Evolutionary conservation across 1,140 invertebrate species (phyloP), one percentile per base, ranked within the genome.

Genomic region (Physella acuta): DNA sequence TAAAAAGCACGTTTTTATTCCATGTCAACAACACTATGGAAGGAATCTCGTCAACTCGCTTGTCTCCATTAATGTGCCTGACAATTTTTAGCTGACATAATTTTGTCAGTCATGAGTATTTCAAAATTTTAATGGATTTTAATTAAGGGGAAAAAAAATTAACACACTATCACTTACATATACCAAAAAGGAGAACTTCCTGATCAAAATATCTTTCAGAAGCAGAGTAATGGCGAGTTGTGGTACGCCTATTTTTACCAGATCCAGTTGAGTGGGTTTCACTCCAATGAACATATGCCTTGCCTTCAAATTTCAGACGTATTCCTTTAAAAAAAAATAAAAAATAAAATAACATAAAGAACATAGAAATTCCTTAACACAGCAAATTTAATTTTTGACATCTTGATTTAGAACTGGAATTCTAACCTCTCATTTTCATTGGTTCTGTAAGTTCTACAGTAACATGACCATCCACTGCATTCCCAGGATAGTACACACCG

Each of bases 361-460:
- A n/a, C n/a, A n/a, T n/a, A n/a, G n/a, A n/a, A n/a, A n/a, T n/a
- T n/a, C n/a, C n/a, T n/a, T n/a, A n/a, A n/a, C n/a, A n/a, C n/a
- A n/a, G n/a, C n/a, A n/a, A n/a, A n/a, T n/a, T n/a, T n/a, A n/a
- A n/a, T n/a, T n/a, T n/a, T n/a, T n/a, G n/a, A n/a, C n/a, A n/a
- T n/a, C n/a, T n/a, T n/a, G n/a, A n/a, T n/a, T n/a, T n/a, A n/a
- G n/a, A n/a, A n/a, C n/a, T n/a, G n/a, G n/a, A n/a, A n/a, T n/a
- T n/a, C n/a, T n/a, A n/a, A 76, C 76, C 76, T 76, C 76, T 72
- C 71, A 78, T 74, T 71, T 76, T 78, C 71, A 78, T 74, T 3
- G 60, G 33, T 17, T 73, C 73, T 11, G 68, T 75, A 17, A 78
- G 59, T 56, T 75, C 75, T 24, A 78, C 70, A 8, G 70, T 70